Conservation (phyloP, 2,888 invertebrate genomes). For the Tromatobia lineatoria region DNA sequence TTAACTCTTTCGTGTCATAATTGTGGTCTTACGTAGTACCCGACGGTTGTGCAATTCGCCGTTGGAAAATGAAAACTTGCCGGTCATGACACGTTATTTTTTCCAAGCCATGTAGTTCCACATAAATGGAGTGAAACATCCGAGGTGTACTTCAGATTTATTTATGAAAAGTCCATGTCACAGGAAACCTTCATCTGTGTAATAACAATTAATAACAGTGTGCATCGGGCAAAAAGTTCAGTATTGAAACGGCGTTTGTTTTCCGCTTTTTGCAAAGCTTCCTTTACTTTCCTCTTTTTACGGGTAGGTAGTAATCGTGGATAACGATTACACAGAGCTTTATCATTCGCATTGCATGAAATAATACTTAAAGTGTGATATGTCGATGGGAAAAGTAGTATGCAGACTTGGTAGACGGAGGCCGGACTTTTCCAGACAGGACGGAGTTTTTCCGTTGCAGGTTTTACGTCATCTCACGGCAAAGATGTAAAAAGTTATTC, state of each 20-base stretch:
- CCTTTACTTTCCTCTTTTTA: too few relatives aligned
- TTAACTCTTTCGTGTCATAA: conserved; percentile 16
- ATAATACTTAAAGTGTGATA: neutral
- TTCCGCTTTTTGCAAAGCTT: too few relatives aligned
- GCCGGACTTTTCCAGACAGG: conserved; percentile 19
- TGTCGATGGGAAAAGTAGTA: neutral
- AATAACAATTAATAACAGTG: neutral
- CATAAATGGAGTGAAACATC: neutral
- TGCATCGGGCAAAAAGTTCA: too few relatives aligned
- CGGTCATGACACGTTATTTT: conserved; percentile 9
- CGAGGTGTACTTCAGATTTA: neutral
- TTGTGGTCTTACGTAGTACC: conserved; percentile 9
- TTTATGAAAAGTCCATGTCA: conserved; percentile 3
- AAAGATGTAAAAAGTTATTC: neutral
- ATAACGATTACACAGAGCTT: neutral
- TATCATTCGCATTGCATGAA: neutral
- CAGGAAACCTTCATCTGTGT: neutral
- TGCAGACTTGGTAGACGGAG: neutral
- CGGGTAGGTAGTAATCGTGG: neutral
- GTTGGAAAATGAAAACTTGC: conserved; percentile 13
- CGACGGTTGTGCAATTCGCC: conserved; percentile 4
- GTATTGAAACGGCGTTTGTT: too few relatives aligned
- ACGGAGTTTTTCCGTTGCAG: conserved; percentile 35
- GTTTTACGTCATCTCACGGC: conserved; percentile 38
- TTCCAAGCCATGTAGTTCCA: neutral